phyloP scores from a whole-genome alignment of 2,888 invertebrate genomes.

The Nemapogon koenigi region DNA sequence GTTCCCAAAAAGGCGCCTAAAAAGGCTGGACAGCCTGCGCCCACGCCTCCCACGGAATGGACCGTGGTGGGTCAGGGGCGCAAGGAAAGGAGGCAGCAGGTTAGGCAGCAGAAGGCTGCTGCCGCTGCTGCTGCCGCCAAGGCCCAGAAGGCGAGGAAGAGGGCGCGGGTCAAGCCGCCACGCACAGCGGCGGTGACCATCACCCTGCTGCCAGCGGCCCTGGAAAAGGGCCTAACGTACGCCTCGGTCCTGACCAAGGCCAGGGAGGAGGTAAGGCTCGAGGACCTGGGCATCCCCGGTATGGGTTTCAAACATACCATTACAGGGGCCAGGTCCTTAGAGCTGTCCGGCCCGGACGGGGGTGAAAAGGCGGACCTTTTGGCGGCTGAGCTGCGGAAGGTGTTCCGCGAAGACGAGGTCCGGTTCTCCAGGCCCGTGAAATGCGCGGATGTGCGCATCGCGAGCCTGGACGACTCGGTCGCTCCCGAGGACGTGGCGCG shows the following conservation, averaged over 20 bases:
- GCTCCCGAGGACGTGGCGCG: background rate
- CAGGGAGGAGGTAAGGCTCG: conserved; percentile 5
- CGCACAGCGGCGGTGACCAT: conserved; percentile 14
- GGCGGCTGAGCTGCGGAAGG: conserved; percentile 11
- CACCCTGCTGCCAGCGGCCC: conserved; percentile 12
- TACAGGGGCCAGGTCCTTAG: conserved; percentile 13
- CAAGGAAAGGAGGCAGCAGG: no score
- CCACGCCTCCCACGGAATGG: no score
- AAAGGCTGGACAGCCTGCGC: no score
- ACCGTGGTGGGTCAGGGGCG: no score
- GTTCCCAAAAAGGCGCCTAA: no score
- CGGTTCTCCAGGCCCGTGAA: conserved; percentile 3
- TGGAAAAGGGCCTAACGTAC: conserved; percentile 11
- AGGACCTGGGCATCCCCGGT: conserved; percentile 1
- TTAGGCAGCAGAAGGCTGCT: no score
- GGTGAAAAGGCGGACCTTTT: conserved; percentile 13
- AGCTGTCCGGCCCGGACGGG: conserved; percentile 11
- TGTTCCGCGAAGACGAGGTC: background rate
- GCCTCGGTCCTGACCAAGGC: conserved; percentile 10
- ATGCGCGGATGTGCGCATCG: conserved; percentile 1
- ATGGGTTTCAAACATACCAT: conserved; percentile 2
- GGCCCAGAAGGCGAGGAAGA: no score
- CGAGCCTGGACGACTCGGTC: conserved; percentile 8
- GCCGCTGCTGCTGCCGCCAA: no score
- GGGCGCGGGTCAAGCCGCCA: conserved; percentile 9